Evolutionary conservation across 1,140 invertebrate genomes (phyloP).

Genomic region (Leptinotarsa texana): DNA sequence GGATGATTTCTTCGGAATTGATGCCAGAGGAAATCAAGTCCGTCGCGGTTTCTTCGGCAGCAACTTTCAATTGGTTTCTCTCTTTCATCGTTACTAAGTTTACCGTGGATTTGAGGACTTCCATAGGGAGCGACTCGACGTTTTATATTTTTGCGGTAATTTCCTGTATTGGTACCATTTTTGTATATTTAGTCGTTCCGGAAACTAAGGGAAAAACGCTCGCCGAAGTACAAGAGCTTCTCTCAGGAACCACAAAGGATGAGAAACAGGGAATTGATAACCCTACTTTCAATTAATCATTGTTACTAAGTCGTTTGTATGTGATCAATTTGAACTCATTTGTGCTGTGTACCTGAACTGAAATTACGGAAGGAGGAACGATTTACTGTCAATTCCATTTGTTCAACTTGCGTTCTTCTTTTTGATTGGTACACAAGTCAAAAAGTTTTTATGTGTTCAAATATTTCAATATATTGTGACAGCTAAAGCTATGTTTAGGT

Average conservation of each 20-base stretch:
- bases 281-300: slow-evolving; percentile 30
- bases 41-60: slow-evolving; percentile 73
- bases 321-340: background rate
- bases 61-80: slow-evolving; percentile 77
- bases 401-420: background rate
- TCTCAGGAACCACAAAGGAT: slow-evolving; percentile 49
- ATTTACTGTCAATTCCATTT: background rate
- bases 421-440: background rate
- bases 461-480: background rate
- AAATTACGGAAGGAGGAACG: background rate
- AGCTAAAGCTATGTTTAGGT: background rate
- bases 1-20: slow-evolving; percentile 77
- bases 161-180: slow-evolving; percentile 65
- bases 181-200: slow-evolving; percentile 69
- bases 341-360: background rate
- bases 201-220: slow-evolving; percentile 78
- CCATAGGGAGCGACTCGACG: slow-evolving; percentile 59
- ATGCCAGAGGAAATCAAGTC: slow-evolving; percentile 78
- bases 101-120: slow-evolving; percentile 60
- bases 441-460: background rate
- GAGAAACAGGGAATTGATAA: slow-evolving; percentile 36
- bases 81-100: slow-evolving; percentile 84
- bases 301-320: background rate
- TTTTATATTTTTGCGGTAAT: slow-evolving; percentile 70
- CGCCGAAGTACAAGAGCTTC: slow-evolving; percentile 71